phyloP scores from a whole-genome alignment of 1,140 invertebrate genomes.

The Heliconius himera region DNA sequence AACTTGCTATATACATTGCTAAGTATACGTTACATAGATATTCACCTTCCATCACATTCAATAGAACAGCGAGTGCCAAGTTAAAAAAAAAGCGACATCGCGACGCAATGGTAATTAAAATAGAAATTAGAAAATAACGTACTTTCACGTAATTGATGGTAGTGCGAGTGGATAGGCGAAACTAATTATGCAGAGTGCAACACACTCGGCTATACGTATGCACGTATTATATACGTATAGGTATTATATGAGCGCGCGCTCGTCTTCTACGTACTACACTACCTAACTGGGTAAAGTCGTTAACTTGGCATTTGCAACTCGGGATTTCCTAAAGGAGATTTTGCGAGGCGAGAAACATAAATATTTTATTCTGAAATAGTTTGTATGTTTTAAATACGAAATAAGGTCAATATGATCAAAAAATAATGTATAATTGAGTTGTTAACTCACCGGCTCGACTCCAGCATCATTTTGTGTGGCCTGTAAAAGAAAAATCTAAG shows the following conservation, averaged over 20 bases:
- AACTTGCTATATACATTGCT: not conserved
- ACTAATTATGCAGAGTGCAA: slow-evolving; percentile 59
- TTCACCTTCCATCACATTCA: slow-evolving; percentile 22
- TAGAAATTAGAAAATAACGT: slow-evolving; percentile 57
- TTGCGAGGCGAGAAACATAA: slow-evolving; percentile 8
- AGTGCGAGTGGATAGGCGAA: slow-evolving; percentile 51
- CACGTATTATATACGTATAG: not conserved
- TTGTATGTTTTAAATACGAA: not conserved
- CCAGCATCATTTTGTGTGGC: slow-evolving; percentile 80
- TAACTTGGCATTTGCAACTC: slow-evolving; percentile 27
- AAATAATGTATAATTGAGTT: not conserved
- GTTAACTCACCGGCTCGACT: slow-evolving; percentile 73
- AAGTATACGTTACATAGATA: slow-evolving; percentile 5
- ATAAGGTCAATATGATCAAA: not conserved
- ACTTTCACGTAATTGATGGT: slow-evolving; percentile 63
- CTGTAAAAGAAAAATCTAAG: slow-evolving; percentile 56
- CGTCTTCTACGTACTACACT: slow-evolving; percentile 29
- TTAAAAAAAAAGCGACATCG: slow-evolving; percentile 26
- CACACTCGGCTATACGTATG: slow-evolving; percentile 34
- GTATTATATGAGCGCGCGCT: slow-evolving; percentile 37
- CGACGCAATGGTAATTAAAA: slow-evolving; percentile 43
- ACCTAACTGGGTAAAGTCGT: slow-evolving; percentile 27
- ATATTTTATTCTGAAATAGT: slow-evolving; percentile 11
- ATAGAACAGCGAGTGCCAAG: slow-evolving; percentile 26
- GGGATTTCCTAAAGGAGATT: slow-evolving; percentile 22